Base-by-base conservation (phyloP, 2,113 vertebrate genomes). In the Dendropsophus ebraccatus region DNA sequence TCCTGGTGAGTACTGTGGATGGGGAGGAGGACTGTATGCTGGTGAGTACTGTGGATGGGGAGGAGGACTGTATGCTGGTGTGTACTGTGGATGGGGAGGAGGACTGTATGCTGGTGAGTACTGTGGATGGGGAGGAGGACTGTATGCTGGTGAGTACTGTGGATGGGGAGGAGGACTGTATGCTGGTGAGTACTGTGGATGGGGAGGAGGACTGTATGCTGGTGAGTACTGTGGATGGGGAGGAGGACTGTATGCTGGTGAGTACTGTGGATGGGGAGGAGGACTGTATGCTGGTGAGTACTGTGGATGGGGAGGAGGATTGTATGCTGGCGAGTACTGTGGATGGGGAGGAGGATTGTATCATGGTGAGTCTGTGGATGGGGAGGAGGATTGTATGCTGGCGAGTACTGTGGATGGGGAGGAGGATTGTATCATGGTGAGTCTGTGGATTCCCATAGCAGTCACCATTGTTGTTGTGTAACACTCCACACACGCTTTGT, bases 351-450 rank as follows among this genome's bases (percentile, higher is more conserved):
- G 96, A 97, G 90, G 99, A 98, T 92, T 99, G 97, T 25, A 88
- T 99, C 84, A 89, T 99, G 91, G 98, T 99, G 90, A 96, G 96
- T 0, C 9, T 45, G 41, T 8, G 41, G n/a, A n/a, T n/a, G n/a
- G n/a, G n/a, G n/a, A n/a, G n/a, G n/a, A n/a, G n/a, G n/a, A n/a
- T n/a, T n/a, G n/a, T n/a, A n/a, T n/a, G n/a, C n/a, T n/a, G n/a
- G 62, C 98, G 69, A 94, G 94, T 82, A 87, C 92, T 0, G 96
- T 96, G 87, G 89, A 92, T 0, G 87, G 95, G 88, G 95, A 95
- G 91, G 96, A 97, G 90, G 99, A 98, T 92, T 99, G 97, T 25
- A 88, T 99, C 84, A 89, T 99, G 91, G 98, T 99, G 90, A 96
- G 96, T 0, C 9, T 45, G 41, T 8, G 41, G n/a, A n/a, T n/a